These are phyloP conservation scores for Scleropages formosus DNA, from an alignment of 2,797 vertebrate species.

Conservation along the genomic window DNA sequence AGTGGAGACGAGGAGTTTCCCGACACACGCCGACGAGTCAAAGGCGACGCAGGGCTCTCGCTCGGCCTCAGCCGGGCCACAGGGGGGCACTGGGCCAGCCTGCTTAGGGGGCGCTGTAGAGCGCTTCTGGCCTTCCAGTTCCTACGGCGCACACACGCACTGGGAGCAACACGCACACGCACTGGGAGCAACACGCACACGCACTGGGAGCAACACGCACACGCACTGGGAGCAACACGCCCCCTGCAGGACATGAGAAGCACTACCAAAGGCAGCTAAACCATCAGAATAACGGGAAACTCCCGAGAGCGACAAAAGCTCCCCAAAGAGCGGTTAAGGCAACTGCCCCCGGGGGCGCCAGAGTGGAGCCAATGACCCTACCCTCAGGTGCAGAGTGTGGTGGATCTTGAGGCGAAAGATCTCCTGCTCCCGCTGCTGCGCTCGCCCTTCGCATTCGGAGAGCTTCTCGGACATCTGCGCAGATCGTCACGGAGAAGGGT, in stretches of 20 bases:
- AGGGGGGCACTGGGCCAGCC: background rate
- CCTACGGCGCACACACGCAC: conserved; percentile 52
- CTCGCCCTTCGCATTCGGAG: conserved; percentile 78
- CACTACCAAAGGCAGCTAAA: background rate
- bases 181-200: too few relatives aligned
- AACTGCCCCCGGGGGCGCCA: too few relatives aligned
- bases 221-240: too few relatives aligned
- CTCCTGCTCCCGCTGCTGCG: conserved; percentile 81
- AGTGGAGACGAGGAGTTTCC: too few relatives aligned
- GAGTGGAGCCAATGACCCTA: conserved; percentile 38
- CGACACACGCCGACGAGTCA: too few relatives aligned
- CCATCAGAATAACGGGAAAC: background rate
- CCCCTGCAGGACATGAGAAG: background rate
- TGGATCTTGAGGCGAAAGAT: conserved; percentile 74
- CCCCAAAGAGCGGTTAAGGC: too few relatives aligned
- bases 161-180: conserved; percentile 9
- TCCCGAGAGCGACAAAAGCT: too few relatives aligned
- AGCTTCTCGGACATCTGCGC: conserved; percentile 78
- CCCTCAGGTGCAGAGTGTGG: conserved; percentile 77
- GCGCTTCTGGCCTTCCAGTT: conserved; percentile 67
- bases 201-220: too few relatives aligned
- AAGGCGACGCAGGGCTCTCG: too few relatives aligned
- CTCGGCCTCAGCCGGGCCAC: conserved; percentile 55
- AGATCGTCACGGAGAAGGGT: conserved; percentile 25
- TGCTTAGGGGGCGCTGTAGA: too few relatives aligned